A percentile compares a stretch with the other conserved stretches of the same genome.
Conservation (phyloP, 2,888 invertebrate species). For the Syrista parreyssii region DNA sequence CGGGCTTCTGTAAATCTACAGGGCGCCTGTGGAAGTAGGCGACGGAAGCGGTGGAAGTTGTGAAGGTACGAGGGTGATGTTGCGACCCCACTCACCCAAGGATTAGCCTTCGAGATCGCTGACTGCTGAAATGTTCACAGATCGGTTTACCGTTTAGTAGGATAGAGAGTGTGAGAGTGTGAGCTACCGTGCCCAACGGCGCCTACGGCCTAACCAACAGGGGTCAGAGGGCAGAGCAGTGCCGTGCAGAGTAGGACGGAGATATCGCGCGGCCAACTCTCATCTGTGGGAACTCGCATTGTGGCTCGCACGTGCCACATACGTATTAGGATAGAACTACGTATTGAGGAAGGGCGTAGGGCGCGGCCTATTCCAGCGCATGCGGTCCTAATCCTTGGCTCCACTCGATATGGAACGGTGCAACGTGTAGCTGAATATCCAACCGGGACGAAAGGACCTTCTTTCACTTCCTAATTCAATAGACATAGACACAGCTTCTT, state of each 20-base stretch:
- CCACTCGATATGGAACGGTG: conserved; percentile 9
- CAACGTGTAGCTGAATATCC: neutral
- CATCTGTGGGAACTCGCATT: conserved; percentile 70
- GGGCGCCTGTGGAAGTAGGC: conserved; percentile 11
- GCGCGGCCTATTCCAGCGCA: conserved; percentile 61
- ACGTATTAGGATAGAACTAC: conserved; percentile 68
- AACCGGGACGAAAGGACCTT: neutral
- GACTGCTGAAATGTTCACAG: conserved; percentile 66
- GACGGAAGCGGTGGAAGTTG: conserved; percentile 15
- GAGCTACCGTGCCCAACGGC: conserved; percentile 47
- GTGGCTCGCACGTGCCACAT: conserved; percentile 71
- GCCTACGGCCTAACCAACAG: conserved; percentile 24
- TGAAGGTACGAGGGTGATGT: conserved; percentile 47
- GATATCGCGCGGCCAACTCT: conserved; percentile 35
- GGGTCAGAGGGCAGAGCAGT: neutral
- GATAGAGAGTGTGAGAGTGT: conserved; percentile 59
- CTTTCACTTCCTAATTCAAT: neutral
- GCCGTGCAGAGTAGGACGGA: conserved; percentile 20
- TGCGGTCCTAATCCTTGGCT: conserved; percentile 52
- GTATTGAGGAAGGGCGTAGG: conserved; percentile 51
- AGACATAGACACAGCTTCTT: neutral
- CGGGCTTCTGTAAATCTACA: neutral
- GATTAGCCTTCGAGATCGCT: conserved; percentile 65
- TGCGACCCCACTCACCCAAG: conserved; percentile 58
- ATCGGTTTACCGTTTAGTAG: conserved; percentile 66